Evolutionary conservation across 2,797 vertebrate genomes (phyloP), one percentile per base, ranked within the genome.

Genomic region (Rallus crepitans): DNA sequence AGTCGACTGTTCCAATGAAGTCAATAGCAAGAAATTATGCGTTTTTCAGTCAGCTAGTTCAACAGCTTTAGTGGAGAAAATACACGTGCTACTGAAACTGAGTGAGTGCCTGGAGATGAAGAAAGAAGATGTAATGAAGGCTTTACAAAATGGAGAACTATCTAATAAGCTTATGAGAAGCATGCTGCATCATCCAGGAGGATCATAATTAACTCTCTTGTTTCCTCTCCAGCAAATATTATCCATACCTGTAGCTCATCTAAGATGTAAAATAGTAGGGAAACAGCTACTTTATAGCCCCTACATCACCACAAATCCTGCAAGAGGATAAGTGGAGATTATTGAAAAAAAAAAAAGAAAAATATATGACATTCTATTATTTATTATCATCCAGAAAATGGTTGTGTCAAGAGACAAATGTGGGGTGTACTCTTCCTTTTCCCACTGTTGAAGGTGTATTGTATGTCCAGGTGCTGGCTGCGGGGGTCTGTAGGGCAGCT

Each of bases 401-500:
- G 19, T n/a, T 50, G 28, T 35, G 60, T 45, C 23, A 50, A 25
- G 23, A 70, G 21, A 47, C 7, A 65, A 40, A 66, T 7, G 30
- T 52, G 18, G 27, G 28, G 5, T 5, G 1, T 42, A 17, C 2
- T 64, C 15, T 63, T 47, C 31, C 39, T 56, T 60, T 70, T 48
- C 20, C 23, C 14, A 33, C n/a, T 65, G 15, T 14, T 42, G 52
- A 76, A 48, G 15, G 25, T 39, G 24, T 60, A 50, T 60, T n/a
- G 4, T 4, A 6, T 78, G 11, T 28, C 23, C 39, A 30, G 5
- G 7, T 55, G 27, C 12, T 55, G 57, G 30, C 21, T 40, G 50
- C 0, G 0, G 23, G 14, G 15, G 12, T 66, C 56, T 40, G 13
- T 28, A 47, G 21, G 21, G 18, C 25, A n/a, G 33, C 6, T 27